Base-by-base conservation (phyloP, 2,888 invertebrate species). In the Cylloceria caligata region DNA sequence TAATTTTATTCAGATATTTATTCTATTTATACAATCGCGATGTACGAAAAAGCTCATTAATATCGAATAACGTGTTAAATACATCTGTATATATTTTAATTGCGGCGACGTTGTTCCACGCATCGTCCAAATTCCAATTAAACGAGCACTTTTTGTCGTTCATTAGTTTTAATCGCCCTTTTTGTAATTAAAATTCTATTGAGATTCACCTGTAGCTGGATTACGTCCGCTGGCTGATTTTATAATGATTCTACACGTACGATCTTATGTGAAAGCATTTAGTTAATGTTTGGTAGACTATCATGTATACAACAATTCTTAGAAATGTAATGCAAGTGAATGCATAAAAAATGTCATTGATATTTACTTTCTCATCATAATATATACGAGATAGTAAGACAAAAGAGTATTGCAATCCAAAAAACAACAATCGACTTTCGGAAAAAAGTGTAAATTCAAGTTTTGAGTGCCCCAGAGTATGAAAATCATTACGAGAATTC, bases 1-100 rank as follows among this genome's bases (percentile, higher is more conserved):
- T n/a, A n/a, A n/a, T 19, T 55, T 36, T 34, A 27, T 2, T 5
- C 5, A 19, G 34, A 21, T 1, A 11, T 52, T 11, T 13, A 0
- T 11, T 64, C 55, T 11, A 47, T 16, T 3, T n/a, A 1, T n/a
- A 6, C 5, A 19, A 30, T n/a, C 36, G 36, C 6, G 6, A 30
- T n/a, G 27, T 27, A 76, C 52, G 7, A 3, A 47, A 9, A 7
- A 52, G 21, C 52, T 52, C 52, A 52, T 52, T 52, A 57, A 57
- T 24, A n/a, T 2, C 30, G 13, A 13, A 30, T 60, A n/a, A n/a
- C 34, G 34, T 34, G 57, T 16, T 27, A 7, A 30, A 57, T n/a
- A n/a, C 6, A n/a, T 57, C 24, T 30, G 52, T 24, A 24, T 52
- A 7, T 24, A 24, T 62, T 68, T 76, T 76, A 76, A 76, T 76